A percentile compares a stretch with the other conserved stretches of the same genome.
Conservation (phyloP, 2,797 vertebrate genomes). For the Avahi laniger region DNA sequence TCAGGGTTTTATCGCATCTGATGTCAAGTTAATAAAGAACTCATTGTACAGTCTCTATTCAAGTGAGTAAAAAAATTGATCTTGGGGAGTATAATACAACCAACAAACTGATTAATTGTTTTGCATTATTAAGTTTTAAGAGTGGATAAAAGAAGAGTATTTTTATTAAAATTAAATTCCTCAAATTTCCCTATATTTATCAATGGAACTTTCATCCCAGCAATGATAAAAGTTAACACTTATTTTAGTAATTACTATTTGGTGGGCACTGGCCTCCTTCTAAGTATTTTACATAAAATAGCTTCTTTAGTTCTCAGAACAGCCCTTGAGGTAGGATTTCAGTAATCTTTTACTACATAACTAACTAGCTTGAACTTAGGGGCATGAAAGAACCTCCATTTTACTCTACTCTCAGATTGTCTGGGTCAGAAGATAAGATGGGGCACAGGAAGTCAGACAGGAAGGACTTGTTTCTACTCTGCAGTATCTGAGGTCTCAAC, state of each 20-base stretch:
- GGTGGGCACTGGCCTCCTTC: not conserved
- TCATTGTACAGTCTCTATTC: not conserved
- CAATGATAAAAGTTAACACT: not conserved
- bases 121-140: not conserved
- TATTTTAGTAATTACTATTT: not conserved
- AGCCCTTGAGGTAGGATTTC: not conserved
- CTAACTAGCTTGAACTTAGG: not conserved
- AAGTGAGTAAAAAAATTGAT: not conserved
- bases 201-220: not conserved
- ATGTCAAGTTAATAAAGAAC: not conserved
- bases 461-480: not conserved
- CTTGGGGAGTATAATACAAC: not conserved
- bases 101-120: not conserved
- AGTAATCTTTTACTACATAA: not conserved
- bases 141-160: not conserved
- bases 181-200: not conserved
- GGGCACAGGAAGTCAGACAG: not conserved
- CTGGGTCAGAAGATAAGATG: not conserved
- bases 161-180: not conserved
- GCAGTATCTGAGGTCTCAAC: not conserved
- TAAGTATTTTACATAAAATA: not conserved
- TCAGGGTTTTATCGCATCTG: not conserved
- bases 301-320: not conserved
- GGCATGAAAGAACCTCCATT: not conserved
- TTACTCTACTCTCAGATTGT: not conserved